phyloP scores from a whole-genome alignment of 2,113 vertebrate genomes.

The Emydura subglobosa region DNA sequence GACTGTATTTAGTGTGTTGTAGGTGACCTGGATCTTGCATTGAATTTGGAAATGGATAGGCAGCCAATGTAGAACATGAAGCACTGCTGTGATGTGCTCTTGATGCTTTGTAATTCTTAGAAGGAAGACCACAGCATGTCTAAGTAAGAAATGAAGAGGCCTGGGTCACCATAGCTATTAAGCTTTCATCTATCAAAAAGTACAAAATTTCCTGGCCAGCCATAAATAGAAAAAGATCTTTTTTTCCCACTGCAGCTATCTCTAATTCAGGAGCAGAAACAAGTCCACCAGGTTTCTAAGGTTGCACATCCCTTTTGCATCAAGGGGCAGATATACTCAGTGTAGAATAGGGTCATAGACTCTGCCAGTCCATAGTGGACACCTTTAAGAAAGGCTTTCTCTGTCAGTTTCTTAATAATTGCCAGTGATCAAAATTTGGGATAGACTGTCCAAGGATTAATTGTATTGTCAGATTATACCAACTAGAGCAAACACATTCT shows the following conservation, averaged over 20 bases:
- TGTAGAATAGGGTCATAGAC: fast-evolving
- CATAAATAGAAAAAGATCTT: not conserved
- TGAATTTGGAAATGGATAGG: not conserved
- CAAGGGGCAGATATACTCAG: not conserved
- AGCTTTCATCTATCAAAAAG: not conserved
- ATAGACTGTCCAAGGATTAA: not conserved
- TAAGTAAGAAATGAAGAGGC: not conserved
- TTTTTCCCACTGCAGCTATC: not conserved
- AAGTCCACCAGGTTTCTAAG: not conserved
- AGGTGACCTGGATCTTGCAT: not conserved
- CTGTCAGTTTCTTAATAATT: not conserved
- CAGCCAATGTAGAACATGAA: not conserved
- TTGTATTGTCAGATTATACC: not conserved
- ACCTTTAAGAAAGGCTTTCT: too few species aligned
- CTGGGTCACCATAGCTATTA: not conserved
- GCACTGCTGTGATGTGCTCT: not conserved
- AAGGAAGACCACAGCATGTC: not conserved
- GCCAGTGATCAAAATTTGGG: fast-evolving
- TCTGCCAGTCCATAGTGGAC: not conserved
- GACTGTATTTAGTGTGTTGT: not conserved
- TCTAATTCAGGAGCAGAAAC: not conserved
- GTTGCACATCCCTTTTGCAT: not conserved
- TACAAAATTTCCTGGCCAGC: fast-evolving
- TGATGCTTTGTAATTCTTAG: not conserved
- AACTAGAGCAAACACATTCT: not conserved